phyloP scores from a whole-genome alignment of 2,113 vertebrate genomes.

The Erythrocercus mccallii region DNA sequence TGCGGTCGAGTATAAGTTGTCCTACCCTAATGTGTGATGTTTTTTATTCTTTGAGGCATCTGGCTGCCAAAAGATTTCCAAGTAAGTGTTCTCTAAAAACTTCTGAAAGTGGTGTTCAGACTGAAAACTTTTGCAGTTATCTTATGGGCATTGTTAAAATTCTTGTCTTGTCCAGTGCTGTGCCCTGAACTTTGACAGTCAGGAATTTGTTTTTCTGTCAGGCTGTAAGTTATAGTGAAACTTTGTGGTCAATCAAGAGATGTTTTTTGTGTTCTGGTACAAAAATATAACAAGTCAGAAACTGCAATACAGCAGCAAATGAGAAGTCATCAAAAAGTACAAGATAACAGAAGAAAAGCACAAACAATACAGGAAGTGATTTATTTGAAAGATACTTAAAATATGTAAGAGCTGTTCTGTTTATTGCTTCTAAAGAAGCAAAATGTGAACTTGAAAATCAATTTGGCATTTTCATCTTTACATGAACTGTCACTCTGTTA shows the following conservation, averaged over 20 bases:
- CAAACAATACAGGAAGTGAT: background rate
- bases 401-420: background rate
- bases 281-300: background rate
- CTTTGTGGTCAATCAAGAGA: background rate
- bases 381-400: background rate
- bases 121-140: background rate
- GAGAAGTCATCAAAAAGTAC: background rate
- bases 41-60: conserved; percentile 89
- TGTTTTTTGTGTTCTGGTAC: background rate
- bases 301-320: background rate
- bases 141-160: background rate
- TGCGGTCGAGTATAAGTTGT: conserved; percentile 93
- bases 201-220: background rate
- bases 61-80: conserved; percentile 90
- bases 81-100: conserved; percentile 76
- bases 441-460: background rate
- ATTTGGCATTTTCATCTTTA: background rate
- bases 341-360: background rate
- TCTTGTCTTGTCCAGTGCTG: background rate
- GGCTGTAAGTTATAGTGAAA: background rate
- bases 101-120: background rate
- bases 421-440: background rate
- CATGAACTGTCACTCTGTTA: background rate
- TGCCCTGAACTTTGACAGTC: background rate
- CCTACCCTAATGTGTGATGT: conserved; percentile 97